phyloP scores from a whole-genome alignment of 53 echinoderm and acorn worm genomes.

The Luidia sarsii region DNA sequence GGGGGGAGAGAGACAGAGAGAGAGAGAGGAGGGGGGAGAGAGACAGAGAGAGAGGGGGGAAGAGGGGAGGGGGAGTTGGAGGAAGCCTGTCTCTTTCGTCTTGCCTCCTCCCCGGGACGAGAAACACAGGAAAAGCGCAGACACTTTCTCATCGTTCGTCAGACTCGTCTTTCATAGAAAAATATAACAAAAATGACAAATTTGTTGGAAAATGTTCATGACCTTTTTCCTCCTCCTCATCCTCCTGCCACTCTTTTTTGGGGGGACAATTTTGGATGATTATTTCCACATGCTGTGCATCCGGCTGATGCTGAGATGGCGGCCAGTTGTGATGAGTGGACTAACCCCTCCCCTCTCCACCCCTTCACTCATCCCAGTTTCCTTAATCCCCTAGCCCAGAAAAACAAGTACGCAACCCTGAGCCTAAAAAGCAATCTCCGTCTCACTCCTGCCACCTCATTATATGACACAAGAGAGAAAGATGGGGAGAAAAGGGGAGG shows the following conservation, averaged over 20 bases:
- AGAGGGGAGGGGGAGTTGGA: slow-evolving; percentile 22
- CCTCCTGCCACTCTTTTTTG: no score
- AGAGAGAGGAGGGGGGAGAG: slow-evolving; percentile 39
- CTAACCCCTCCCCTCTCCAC: neutral
- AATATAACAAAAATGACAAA: no score
- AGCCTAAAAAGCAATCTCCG: no score
- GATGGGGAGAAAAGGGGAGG: no score
- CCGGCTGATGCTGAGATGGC: slow-evolving; percentile 27
- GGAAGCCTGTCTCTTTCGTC: neutral
- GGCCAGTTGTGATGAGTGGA: slow-evolving; percentile 3
- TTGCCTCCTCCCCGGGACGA: neutral
- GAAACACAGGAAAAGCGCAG: slow-evolving; percentile 22
- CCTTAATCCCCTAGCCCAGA: no score
- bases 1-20: slow-evolving; percentile 37
- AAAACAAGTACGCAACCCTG: no score
- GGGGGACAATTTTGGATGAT: neutral
- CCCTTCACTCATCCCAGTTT: no score
- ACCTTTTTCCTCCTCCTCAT: no score
- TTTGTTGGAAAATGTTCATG: no score
- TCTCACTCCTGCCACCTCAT: no score
- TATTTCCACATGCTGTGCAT: slow-evolving; percentile 9
- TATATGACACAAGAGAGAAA: no score
- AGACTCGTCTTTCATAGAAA: neutral
- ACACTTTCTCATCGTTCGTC: slow-evolving; percentile 21
- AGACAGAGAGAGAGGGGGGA: slow-evolving; percentile 31